Evolutionary conservation across 2,888 invertebrate species (phyloP), one percentile per base, ranked within the genome.

Genomic region (Empis livida): DNA sequence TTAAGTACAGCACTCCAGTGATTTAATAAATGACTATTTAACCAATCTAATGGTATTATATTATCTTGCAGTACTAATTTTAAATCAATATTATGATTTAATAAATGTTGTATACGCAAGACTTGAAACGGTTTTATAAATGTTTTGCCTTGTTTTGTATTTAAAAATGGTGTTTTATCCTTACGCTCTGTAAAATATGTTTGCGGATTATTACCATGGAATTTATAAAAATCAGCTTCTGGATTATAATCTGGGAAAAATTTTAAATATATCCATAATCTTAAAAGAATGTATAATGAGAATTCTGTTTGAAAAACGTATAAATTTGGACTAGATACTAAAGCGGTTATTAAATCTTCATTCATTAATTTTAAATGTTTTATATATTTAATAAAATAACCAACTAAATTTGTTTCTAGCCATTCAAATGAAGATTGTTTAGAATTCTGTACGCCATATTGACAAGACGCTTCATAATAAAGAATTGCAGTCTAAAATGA

Each of bases 301-400:
- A 84, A 84, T 67, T 86, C 86, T 1, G 85, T 84, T 66, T 85
- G 84, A 71, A 84, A 77, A 2, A 83, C 84, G 60, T 80, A 80
- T 49, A 86, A 69, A 56, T 80, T 75, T 1, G 79, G 75, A 61
- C 80, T 78, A 11, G 72, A 66, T 23, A 83, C 73, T 27, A 84
- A 63, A 37, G 75, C 70, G 4, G 72, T 68, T 81, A 86, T 81
- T 51, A 85, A 61, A 4, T 78, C 75, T n/a, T 75, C 65, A 27
- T 78, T 79, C 55, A 85, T 78, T 55, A 77, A 75, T 54, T 72
- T 71, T 42, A 84, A 64, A 50, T 77, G 72, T 35, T 71, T 67
- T 1, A 75, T 68, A 55, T 77, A 72, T 53, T 73, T 73, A 55
- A 65, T 71, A 53, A 78, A 76, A 57, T 76, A 75, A 50, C 75